Percentiles rank a stretch among this genome's conserved stretches.
Evolutionary conservation across 2,797 vertebrate species (phyloP).

Genomic region (Ctenosaura bakeri): DNA sequence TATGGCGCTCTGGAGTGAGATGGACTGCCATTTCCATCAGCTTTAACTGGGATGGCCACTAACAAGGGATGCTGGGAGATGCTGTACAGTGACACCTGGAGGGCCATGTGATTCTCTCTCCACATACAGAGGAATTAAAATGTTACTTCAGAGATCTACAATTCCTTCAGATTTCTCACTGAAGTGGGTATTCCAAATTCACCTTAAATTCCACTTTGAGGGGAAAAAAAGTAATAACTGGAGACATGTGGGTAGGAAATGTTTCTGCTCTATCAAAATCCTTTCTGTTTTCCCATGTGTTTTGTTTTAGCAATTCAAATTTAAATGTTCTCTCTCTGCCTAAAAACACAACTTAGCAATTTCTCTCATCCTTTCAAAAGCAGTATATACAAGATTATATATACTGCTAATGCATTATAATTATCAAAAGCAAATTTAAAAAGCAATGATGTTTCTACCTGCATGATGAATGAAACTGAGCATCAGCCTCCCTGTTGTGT

Average conservation of each 20-base stretch:
- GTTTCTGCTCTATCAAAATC: not conserved
- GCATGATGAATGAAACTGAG: not conserved
- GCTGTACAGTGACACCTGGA: too few species aligned
- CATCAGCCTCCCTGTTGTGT: not conserved
- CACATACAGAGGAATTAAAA: not conserved
- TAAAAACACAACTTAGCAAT: slow-evolving; percentile 8
- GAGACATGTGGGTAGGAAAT: not conserved
- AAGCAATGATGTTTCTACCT: not conserved
- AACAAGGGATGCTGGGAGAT: too few species aligned
- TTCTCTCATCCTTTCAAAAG: slow-evolving; percentile 9
- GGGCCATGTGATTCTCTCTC: too few species aligned
- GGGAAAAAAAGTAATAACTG: too few species aligned
- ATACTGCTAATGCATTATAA: slow-evolving; percentile 7
- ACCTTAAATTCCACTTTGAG: not conserved
- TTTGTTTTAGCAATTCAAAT: slow-evolving; percentile 8
- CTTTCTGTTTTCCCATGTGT: not conserved
- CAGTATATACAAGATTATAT: not conserved
- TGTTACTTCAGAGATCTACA: not conserved
- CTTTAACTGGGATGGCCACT: too few species aligned
- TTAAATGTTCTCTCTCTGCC: not conserved
- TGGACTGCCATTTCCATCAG: too few species aligned
- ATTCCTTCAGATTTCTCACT: not conserved
- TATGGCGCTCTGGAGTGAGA: too few species aligned
- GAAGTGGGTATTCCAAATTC: not conserved
- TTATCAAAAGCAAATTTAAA: slow-evolving; percentile 1